Conservation (phyloP, 2,797 vertebrate genomes). For the Mormyrus proboscirostris region DNA sequence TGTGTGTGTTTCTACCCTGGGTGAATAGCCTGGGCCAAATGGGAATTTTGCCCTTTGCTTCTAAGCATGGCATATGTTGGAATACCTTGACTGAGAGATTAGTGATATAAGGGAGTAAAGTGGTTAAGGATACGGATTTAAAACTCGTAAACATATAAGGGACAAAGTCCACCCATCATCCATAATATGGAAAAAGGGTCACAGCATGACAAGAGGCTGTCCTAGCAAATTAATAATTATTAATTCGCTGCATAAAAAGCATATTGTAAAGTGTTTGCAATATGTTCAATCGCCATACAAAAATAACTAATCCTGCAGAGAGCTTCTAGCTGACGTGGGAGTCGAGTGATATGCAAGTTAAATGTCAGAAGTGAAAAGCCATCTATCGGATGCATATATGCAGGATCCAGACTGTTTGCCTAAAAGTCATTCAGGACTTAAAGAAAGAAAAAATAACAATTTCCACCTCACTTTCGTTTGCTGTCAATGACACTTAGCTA, state of each 20-base stretch:
- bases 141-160: not conserved
- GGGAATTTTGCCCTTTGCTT: not conserved
- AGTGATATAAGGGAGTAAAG: not conserved
- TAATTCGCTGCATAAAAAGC: not conserved
- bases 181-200: not conserved
- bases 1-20: not conserved
- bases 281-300: not conserved
- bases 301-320: not conserved
- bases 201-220: not conserved
- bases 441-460: slow-evolving; percentile 5
- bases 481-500: slow-evolving; percentile 62
- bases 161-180: not conserved
- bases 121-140: not conserved
- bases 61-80: not conserved
- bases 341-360: not conserved
- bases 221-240: not conserved
- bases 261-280: not conserved
- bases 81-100: not conserved
- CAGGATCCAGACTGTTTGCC: not conserved
- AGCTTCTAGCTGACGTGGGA: not conserved
- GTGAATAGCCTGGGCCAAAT: not conserved
- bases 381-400: not conserved
- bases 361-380: not conserved
- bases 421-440: not conserved
- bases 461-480: slow-evolving; percentile 48